Evolutionary conservation across 2,113 vertebrate genomes (phyloP).

Genomic region (Murina feae): DNA sequence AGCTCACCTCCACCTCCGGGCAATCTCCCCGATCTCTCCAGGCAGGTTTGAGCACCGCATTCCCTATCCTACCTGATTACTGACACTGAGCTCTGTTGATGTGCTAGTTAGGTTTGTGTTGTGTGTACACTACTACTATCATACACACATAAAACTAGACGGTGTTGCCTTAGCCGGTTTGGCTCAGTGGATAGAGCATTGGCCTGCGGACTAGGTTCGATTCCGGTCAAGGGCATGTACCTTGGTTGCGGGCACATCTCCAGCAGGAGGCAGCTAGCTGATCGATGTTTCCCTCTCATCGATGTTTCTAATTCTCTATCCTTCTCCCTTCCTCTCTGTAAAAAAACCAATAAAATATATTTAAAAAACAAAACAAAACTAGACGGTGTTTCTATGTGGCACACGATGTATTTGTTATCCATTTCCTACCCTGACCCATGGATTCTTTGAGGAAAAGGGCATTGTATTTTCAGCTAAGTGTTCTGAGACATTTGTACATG

Average conservation of each 20-base stretch:
- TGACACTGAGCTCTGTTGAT: neutral
- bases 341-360: no score
- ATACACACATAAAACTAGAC: neutral
- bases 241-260: no score
- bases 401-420: neutral
- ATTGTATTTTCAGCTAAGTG: neutral
- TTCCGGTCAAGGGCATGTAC: no score
- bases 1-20: neutral
- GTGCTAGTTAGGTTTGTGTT: neutral
- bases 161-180: no score
- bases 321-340: no score
- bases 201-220: no score
- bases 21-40: neutral
- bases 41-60: neutral
- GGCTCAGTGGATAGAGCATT: no score
- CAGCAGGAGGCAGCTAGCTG: no score
- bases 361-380: no score
- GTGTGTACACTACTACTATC: fast-evolving
- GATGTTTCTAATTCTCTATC: no score
- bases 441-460: neutral
- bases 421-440: neutral
- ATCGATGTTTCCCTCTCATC: no score
- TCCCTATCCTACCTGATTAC: no score
- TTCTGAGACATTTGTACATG: neutral
- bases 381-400: neutral